phyloP scores from a whole-genome alignment of 2,888 invertebrate genomes.

The Hypsopygia costalis region DNA sequence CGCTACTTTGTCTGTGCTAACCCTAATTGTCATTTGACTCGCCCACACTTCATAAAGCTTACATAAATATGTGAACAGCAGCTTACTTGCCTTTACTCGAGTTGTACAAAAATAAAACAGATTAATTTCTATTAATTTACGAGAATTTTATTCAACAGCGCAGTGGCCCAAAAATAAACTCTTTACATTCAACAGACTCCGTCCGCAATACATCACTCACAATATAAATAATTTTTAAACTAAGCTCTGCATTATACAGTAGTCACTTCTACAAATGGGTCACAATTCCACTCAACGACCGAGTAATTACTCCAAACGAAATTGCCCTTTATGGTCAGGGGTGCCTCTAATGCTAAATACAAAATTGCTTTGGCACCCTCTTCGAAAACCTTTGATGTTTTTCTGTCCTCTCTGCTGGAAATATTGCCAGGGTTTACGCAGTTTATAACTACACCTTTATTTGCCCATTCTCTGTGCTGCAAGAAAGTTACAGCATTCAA shows the following conservation, averaged over 20 bases:
- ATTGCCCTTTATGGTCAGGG: conserved; percentile 64
- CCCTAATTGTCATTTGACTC: too few species aligned
- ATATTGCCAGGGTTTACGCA: conserved; percentile 69
- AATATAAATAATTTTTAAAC: not conserved
- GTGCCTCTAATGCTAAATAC: conserved; percentile 66
- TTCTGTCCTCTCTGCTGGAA: conserved; percentile 51
- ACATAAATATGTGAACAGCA: too few species aligned
- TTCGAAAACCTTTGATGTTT: conserved; percentile 56
- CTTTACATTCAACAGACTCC: conserved; percentile 3
- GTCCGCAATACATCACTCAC: conserved; percentile 4
- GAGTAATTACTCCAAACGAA: conserved; percentile 75
- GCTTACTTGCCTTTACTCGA: too few species aligned
- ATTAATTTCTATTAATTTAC: not conserved
- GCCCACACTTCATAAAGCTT: too few species aligned
- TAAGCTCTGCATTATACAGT: conserved; percentile 41
- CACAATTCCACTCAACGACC: conserved; percentile 69
- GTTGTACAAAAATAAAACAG: too few species aligned
- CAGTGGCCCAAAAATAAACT: too few species aligned
- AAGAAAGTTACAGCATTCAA: conserved; percentile 84
- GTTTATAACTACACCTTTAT: conserved; percentile 57
- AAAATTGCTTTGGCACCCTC: conserved; percentile 69
- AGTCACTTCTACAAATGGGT: conserved; percentile 68
- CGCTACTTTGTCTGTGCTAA: too few species aligned
- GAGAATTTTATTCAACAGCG: too few species aligned
- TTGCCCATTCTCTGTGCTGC: conserved; percentile 82